phyloP scores from a whole-genome alignment of 2,888 invertebrate genomes.

The Zaprionus lineosus region DNA sequence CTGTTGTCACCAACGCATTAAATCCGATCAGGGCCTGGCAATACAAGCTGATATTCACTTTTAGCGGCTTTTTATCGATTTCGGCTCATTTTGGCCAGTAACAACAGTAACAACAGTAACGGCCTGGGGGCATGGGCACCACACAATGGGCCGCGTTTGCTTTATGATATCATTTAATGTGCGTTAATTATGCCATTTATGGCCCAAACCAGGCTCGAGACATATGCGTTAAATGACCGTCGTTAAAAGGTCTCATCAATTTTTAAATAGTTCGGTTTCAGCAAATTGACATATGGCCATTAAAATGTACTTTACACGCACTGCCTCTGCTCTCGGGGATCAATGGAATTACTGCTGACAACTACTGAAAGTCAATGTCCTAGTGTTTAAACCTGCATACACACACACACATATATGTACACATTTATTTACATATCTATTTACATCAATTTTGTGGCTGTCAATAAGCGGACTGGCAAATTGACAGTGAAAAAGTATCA shows the following conservation, averaged over 20 bases:
- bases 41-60: no score
- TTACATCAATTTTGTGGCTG: background rate
- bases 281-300: constrained; percentile 15
- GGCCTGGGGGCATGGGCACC: no score
- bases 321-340: constrained; percentile 19
- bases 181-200: constrained; percentile 71
- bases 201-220: constrained; percentile 29
- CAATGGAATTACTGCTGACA: constrained; percentile 22
- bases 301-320: constrained; percentile 12
- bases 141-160: no score
- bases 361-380: background rate
- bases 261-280: constrained; percentile 44
- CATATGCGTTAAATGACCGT: constrained; percentile 63
- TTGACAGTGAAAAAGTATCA: constrained; percentile 29
- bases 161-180: constrained; percentile 69
- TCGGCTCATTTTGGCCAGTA: no score
- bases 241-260: constrained; percentile 62
- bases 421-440: no score
- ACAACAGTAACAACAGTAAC: no score
- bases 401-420: background rate
- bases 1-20: no score
- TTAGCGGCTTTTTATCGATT: constrained; percentile 45
- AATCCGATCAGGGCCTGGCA: no score
- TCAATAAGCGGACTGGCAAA: constrained; percentile 15
- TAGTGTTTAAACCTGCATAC: background rate